Percentiles rank a stretch among this genome's conserved stretches.
Conservation (phyloP, 2,113 vertebrate genomes). For the Xiphophorus couchianus region DNA sequence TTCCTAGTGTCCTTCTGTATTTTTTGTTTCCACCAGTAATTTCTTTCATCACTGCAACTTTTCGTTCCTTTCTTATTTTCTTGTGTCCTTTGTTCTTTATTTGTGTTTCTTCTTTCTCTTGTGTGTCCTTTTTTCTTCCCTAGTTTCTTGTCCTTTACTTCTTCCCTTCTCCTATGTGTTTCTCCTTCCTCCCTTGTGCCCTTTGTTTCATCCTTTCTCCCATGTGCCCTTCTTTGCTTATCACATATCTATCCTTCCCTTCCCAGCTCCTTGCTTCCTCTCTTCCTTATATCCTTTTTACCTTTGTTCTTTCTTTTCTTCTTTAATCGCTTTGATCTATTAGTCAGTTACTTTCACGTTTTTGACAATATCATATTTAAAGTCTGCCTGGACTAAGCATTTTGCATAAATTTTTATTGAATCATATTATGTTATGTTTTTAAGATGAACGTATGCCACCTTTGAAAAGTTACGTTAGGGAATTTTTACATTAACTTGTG, state of each 20-base stretch:
- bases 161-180: neutral
- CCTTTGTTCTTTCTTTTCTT: too few relatives aligned
- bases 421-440: too few relatives aligned
- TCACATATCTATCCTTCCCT: too few relatives aligned
- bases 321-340: neutral
- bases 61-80: neutral
- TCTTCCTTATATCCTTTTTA: too few relatives aligned
- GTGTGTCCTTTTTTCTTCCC: neutral
- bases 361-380: too few relatives aligned
- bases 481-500: neutral
- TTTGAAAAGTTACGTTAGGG: neutral
- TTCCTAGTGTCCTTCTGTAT: neutral
- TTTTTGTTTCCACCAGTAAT: neutral
- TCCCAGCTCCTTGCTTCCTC: too few relatives aligned
- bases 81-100: neutral
- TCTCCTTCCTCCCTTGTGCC: neutral
- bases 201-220: too few relatives aligned
- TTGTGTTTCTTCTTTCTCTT: neutral
- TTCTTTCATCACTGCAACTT: neutral
- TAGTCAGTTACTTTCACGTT: neutral
- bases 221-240: too few relatives aligned
- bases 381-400: too few relatives aligned
- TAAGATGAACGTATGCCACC: too few relatives aligned
- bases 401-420: too few relatives aligned
- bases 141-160: neutral